Evolutionary conservation across 2,888 invertebrate genomes (phyloP), one percentile per base, ranked within the genome.

Genomic region (Crocallis elinguaria): DNA sequence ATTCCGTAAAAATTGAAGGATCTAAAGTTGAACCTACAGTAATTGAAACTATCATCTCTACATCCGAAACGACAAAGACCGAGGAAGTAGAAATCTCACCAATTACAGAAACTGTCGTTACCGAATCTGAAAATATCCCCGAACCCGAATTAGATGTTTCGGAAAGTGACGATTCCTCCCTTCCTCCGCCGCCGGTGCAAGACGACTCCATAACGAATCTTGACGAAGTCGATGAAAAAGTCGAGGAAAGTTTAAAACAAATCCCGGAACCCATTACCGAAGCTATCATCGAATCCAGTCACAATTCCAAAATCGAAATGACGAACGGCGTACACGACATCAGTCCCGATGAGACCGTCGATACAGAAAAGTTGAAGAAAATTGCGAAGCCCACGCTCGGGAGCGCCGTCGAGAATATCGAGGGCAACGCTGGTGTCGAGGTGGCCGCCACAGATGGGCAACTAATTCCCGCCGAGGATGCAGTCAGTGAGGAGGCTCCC

Each of bases 361-460:
- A 67, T 1, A 72, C 76, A 32, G 72, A 77, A 52, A 75, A 73
- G 46, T 17, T 74, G 25, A 79, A 77, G 45, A 78, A 74, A 16
- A 77, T 74, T 30, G 64, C 70, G 46, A 77, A 73, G 62, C 75
- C 32, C 27, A 36, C 45, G 7, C 39, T 74, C 43, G 76, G 55
- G 17, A 72, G 69, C 41, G 55, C 66, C 36, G 60, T 65, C 12
- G 71, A 71, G 54, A 60, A 53, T 7, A 27, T 59, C 41, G 79
- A 79, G 51, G 81, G 76, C 68, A 85, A 85, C 64, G 85, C 82
- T 17, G n/a, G n/a, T n/a, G n/a, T n/a, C n/a, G n/a, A n/a, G n/a
- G 75, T 12, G 12, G 29, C 29, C 11, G 12, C 11, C 29, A 11
- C 11, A 12, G 29, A 29, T 9, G 29, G 12, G 11, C n/a, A 9